A percentile compares a stretch with the other conserved stretches of the same genome.
phyloP scores from a whole-genome alignment of 2,113 vertebrate genomes.

The Chunga burmeisteri region DNA sequence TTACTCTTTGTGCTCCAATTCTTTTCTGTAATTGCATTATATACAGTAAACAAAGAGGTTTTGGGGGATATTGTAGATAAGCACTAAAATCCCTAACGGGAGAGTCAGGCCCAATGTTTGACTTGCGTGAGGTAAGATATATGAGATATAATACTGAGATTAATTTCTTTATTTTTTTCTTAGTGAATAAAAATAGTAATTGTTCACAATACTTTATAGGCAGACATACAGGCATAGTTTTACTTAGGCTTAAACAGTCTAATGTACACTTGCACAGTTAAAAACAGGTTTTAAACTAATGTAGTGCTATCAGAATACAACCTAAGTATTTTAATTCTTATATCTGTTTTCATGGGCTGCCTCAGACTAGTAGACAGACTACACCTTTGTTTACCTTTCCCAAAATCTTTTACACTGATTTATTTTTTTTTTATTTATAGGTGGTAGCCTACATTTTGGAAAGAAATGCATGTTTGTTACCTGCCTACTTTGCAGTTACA shows the following conservation, averaged over 20 bases:
- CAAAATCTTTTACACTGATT: neutral
- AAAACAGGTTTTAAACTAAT: neutral
- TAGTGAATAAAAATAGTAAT: neutral
- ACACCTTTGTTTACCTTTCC: neutral
- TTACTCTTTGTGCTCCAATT: neutral
- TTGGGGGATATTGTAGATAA: neutral
- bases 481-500: conserved; percentile 95
- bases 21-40: neutral
- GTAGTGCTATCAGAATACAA: neutral
- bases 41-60: neutral
- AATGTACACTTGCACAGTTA: neutral
- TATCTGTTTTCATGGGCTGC: neutral
- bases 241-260: neutral
- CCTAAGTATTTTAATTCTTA: neutral
- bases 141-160: neutral
- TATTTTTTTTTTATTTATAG: conserved; percentile 64
- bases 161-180: neutral
- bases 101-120: neutral
- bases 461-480: conserved; percentile 95
- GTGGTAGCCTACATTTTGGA: conserved; percentile 98
- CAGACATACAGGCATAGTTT: neutral
- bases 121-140: neutral
- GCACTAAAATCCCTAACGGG: neutral
- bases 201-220: neutral
- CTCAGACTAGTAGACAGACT: neutral